phyloP scores from a whole-genome alignment of 2,113 vertebrate genomes.

The Scalopus aquaticus region DNA sequence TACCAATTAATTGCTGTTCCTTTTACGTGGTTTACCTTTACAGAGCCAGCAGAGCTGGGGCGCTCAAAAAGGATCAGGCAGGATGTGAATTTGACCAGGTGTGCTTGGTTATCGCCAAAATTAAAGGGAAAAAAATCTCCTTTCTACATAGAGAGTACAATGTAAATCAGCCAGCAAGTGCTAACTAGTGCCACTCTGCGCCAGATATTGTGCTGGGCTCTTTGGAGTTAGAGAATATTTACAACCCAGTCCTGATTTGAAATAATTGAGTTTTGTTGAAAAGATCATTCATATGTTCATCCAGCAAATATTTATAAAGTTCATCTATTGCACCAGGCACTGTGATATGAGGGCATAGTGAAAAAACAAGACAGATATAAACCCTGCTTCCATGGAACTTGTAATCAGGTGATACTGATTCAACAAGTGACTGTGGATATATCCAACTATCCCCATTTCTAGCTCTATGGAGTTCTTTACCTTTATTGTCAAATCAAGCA shows the following conservation, averaged over 20 bases:
- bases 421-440: not conserved
- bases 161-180: not conserved
- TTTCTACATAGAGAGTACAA: not conserved
- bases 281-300: not conserved
- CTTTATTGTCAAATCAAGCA: not conserved
- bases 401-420: not conserved
- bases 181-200: not conserved
- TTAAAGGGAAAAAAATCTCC: not conserved
- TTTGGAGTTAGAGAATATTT: not conserved
- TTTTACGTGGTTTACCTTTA: not conserved
- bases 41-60: not conserved
- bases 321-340: not conserved
- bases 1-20: not conserved
- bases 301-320: not conserved
- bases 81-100: slow-evolving; percentile 41
- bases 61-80: not conserved
- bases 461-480: not conserved
- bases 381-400: not conserved
- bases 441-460: not conserved
- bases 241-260: not conserved
- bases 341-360: not conserved
- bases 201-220: not conserved
- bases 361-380: not conserved
- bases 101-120: not conserved
- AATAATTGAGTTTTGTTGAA: not conserved